Conservation (phyloP, 2,113 vertebrate genomes). For the Thunnus maccoyii region DNA sequence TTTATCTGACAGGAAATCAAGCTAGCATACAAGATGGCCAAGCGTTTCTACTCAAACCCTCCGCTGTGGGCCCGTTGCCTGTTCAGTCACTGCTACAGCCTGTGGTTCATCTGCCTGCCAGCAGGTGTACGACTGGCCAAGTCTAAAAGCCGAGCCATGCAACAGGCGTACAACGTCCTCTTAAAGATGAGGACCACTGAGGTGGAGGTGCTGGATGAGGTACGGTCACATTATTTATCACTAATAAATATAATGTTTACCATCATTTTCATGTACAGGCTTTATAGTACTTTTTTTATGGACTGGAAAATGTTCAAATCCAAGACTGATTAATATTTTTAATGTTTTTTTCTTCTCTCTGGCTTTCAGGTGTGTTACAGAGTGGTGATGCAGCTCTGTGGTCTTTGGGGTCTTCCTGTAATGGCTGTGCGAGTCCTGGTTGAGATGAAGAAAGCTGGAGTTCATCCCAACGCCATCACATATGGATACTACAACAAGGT, state of each 20-base stretch:
- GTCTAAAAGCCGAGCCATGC: slow-evolving; percentile 91
- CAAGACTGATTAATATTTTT: neutral
- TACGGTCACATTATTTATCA: slow-evolving; percentile 36
- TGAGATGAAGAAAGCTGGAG: slow-evolving; percentile 97
- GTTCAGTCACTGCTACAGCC: slow-evolving; percentile 96
- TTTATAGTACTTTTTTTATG: neutral
- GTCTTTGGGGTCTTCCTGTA: slow-evolving; percentile 93
- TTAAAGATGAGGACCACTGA: slow-evolving; percentile 94
- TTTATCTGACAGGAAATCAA: slow-evolving; percentile 91
- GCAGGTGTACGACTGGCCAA: slow-evolving; percentile 90
- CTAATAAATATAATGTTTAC: too few relatives aligned
- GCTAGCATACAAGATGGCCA: slow-evolving; percentile 94
- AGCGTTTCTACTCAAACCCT: slow-evolving; percentile 89
- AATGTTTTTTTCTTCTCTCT: neutral
- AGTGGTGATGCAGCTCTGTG: slow-evolving; percentile 98
- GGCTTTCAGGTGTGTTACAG: slow-evolving; percentile 94
- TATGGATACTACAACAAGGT: slow-evolving; percentile 99
- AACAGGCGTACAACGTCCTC: slow-evolving; percentile 93
- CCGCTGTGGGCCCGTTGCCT: slow-evolving; percentile 95
- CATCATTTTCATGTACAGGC: neutral
- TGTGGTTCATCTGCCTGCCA: slow-evolving; percentile 99
- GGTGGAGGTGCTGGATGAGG: slow-evolving; percentile 97
- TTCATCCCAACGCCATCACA: slow-evolving; percentile 97
- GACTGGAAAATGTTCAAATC: neutral
- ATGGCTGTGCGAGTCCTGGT: slow-evolving; percentile 96